Evolutionary conservation across 2,113 vertebrate genomes (phyloP).

Genomic region (Sapajus apella): DNA sequence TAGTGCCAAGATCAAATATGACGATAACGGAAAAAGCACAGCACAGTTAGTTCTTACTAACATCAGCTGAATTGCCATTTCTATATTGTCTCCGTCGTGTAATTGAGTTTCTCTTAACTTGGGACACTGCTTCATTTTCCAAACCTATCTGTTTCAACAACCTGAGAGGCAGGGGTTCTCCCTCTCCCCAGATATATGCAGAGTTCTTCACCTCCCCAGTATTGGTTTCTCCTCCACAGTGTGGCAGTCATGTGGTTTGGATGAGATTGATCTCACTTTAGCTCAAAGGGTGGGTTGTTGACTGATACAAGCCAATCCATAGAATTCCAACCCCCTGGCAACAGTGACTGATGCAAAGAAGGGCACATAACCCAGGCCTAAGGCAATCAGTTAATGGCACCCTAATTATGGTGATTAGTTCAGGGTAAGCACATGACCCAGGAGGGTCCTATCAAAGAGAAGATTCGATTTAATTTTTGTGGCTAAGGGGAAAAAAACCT

Average conservation of each 20-base stretch:
- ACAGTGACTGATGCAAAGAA: neutral
- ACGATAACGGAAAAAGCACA: neutral
- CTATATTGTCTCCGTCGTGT: neutral
- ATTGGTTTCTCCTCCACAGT: neutral
- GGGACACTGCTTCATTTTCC: neutral
- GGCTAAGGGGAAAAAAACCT: neutral
- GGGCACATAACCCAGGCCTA: neutral
- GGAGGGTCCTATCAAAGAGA: neutral
- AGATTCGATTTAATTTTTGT: neutral
- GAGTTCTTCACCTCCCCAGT: neutral
- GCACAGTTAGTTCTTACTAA: neutral
- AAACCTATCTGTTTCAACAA: neutral
- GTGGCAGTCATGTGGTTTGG: neutral
- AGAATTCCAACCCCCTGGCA: neutral
- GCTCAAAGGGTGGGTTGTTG: neutral
- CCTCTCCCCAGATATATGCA: neutral
- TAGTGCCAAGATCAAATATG: neutral
- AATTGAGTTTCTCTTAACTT: neutral
- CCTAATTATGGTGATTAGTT: neutral
- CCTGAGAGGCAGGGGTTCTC: neutral
- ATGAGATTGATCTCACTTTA: neutral
- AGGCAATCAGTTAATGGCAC: neutral
- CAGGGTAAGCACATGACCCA: neutral
- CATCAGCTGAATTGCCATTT: neutral
- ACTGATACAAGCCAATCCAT: neutral